Percentiles rank a stretch among this genome's conserved stretches.
These are phyloP conservation scores for Stenichneumon culpator DNA, from an alignment of 2,888 invertebrate species.

Conservation along the genomic window DNA sequence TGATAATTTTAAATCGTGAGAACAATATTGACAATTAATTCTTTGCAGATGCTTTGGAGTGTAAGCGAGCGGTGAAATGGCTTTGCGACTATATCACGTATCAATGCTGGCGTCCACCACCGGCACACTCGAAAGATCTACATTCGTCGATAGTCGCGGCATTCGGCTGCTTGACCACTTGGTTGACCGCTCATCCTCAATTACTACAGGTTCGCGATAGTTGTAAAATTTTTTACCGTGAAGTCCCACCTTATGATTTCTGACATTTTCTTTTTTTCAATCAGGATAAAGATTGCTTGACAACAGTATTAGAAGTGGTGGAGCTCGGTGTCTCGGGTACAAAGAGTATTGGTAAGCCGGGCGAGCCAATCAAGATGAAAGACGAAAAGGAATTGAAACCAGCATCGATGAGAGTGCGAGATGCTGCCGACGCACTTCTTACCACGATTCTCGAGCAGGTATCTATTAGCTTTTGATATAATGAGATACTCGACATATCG, in stretches of 20 bases:
- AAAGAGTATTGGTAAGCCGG: constrained; percentile 94
- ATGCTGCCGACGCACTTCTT: constrained; percentile 97
- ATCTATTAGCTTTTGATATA: constrained; percentile 42
- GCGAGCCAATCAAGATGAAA: constrained; percentile 96
- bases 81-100: constrained; percentile 99
- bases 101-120: constrained; percentile 97
- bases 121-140: constrained; percentile 96
- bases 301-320: constrained; percentile 97
- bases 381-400: constrained; percentile 98
- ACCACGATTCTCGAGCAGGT: constrained; percentile 96
- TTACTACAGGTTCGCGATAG: constrained; percentile 87
- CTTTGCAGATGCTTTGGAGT: constrained; percentile 93
- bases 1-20: neutral
- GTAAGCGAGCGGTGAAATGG: constrained; percentile 97
- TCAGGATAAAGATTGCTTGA: constrained; percentile 96
- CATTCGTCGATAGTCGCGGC: constrained; percentile 98
- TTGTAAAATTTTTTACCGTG: neutral
- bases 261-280: neutral
- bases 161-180: constrained; percentile 95
- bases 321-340: constrained; percentile 99
- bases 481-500: neutral
- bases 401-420: constrained; percentile 98
- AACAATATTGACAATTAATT: constrained; percentile 2
- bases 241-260: neutral
- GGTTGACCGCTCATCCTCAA: constrained; percentile 96